phyloP scores from a whole-genome alignment of 2,888 invertebrate genomes.

The Seladonia tumulorum region DNA sequence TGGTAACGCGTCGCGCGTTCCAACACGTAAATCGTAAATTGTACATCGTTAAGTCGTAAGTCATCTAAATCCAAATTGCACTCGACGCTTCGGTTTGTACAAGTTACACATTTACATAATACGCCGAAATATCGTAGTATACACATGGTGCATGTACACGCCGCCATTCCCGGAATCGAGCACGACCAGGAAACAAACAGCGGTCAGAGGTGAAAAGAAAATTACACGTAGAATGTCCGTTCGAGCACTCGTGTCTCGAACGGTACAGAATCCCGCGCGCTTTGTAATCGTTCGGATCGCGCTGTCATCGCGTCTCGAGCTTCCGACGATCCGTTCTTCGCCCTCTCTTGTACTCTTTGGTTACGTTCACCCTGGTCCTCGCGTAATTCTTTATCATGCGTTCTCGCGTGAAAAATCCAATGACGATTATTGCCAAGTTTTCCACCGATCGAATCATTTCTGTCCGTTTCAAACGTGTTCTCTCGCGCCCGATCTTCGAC shows the following conservation, averaged over 20 bases:
- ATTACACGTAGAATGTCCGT: slow-evolving; percentile 14
- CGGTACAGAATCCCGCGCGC: slow-evolving; percentile 11
- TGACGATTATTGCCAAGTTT: background rate
- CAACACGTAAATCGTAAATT: background rate
- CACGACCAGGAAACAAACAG: slow-evolving; percentile 42
- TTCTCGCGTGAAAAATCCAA: background rate
- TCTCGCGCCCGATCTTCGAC: background rate
- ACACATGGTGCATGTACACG: slow-evolving; percentile 51
- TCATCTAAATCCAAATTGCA: slow-evolving; percentile 55
- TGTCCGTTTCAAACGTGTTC: background rate
- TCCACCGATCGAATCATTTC: background rate
- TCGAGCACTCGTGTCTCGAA: background rate
- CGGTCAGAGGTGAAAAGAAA: slow-evolving; percentile 20
- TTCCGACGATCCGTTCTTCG: slow-evolving; percentile 10
- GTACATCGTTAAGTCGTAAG: background rate
- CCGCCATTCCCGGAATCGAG: slow-evolving; percentile 49
- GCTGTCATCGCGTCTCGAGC: background rate
- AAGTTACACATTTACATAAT: slow-evolving; percentile 59
- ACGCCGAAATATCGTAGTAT: slow-evolving; percentile 45
- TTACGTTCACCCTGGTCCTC: slow-evolving; percentile 15
- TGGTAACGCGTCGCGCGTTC: slow-evolving; percentile 36
- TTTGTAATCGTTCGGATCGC: slow-evolving; percentile 8
- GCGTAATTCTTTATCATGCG: background rate
- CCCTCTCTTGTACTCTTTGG: slow-evolving; percentile 21
- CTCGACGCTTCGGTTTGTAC: slow-evolving; percentile 54